These are phyloP conservation scores for Bungarus multicinctus DNA, from an alignment of 2,113 vertebrate species.

Conservation along the genomic window DNA sequence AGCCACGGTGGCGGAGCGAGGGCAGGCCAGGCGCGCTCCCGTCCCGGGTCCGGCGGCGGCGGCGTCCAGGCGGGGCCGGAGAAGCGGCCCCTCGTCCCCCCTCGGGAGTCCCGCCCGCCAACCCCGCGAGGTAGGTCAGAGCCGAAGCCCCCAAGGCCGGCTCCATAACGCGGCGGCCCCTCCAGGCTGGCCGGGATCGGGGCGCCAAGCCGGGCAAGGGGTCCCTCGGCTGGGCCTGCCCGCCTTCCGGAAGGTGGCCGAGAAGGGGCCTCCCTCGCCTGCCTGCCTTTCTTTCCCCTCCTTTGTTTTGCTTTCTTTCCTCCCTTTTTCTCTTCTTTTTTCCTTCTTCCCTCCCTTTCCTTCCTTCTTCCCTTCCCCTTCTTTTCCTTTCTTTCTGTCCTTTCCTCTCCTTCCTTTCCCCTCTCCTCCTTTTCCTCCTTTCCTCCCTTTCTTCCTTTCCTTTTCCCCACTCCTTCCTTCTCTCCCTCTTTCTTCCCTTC, in stretches of 20 bases:
- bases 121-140: background rate
- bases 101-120: background rate
- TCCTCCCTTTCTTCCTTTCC: background rate
- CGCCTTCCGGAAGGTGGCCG: background rate
- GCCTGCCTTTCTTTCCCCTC: no score
- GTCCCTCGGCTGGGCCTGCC: background rate
- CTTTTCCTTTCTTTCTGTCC: no score
- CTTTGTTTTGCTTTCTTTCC: no score
- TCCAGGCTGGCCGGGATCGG: no score
- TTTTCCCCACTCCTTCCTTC: background rate
- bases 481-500: background rate
- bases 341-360: no score
- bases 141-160: background rate
- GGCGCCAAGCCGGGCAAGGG: fast-evolving
- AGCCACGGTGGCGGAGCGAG: background rate
- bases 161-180: background rate
- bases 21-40: background rate
- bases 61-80: no score
- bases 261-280: background rate
- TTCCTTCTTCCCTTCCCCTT: no score
- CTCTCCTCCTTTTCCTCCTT: no score
- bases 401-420: no score
- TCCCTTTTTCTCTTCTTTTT: no score
- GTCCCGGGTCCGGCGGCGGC: background rate
- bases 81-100: background rate